phyloP scores from a whole-genome alignment of 2,888 invertebrate species.

The Luperina testacea region DNA sequence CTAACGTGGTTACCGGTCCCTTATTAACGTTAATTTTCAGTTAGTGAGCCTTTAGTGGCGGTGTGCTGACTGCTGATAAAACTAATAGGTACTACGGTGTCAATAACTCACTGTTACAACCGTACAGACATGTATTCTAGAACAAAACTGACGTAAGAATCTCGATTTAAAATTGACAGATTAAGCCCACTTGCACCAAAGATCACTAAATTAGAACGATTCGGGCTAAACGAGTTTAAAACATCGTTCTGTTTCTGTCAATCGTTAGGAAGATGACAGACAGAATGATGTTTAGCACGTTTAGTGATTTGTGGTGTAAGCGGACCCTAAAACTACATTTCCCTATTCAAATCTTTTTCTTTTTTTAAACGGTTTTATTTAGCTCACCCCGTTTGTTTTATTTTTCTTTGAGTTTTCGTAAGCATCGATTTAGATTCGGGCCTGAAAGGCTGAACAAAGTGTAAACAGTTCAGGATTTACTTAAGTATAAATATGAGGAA shows the following conservation, averaged over 20 bases:
- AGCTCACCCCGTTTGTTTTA: too few species aligned
- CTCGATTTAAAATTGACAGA: neutral
- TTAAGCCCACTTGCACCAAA: neutral
- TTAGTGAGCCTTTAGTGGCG: slow-evolving; percentile 69
- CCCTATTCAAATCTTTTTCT: neutral
- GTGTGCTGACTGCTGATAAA: slow-evolving; percentile 62
- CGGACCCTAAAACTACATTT: neutral
- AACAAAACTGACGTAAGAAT: neutral
- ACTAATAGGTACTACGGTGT: slow-evolving; percentile 35
- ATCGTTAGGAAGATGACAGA: neutral
- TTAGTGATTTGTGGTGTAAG: neutral
- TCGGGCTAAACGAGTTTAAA: neutral
- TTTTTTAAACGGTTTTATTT: too few species aligned
- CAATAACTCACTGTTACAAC: slow-evolving; percentile 26
- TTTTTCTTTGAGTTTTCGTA: neutral
- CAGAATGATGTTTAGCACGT: neutral
- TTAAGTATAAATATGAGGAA: too few species aligned
- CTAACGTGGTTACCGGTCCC: slow-evolving; percentile 77
- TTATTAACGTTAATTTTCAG: slow-evolving; percentile 79
- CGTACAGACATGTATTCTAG: neutral
- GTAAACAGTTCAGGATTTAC: neutral
- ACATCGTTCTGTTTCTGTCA: neutral
- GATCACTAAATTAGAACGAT: neutral
- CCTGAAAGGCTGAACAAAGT: neutral
- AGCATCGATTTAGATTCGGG: neutral